Percentiles rank a stretch among this genome's conserved stretches.
phyloP scores from a whole-genome alignment of 2,797 vertebrate genomes.

The Parambassis ranga region DNA sequence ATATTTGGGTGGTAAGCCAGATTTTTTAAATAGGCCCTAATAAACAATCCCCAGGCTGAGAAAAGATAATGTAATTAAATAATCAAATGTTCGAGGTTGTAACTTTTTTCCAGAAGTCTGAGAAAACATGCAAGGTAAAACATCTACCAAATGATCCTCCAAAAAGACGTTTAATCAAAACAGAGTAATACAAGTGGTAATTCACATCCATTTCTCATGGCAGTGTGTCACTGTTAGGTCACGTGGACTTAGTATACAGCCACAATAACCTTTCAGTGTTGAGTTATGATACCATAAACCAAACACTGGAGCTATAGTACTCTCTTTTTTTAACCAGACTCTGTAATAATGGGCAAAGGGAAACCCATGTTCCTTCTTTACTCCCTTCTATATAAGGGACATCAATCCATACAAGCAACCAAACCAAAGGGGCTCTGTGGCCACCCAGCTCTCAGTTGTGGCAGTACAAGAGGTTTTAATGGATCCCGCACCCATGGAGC shows the following conservation, averaged over 20 bases:
- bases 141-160: background rate
- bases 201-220: constrained; percentile 8
- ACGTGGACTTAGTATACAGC: constrained; percentile 6
- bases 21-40: constrained; percentile 22
- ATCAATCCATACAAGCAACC: constrained; percentile 41
- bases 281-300: constrained; percentile 26
- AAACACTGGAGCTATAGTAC: constrained; percentile 8
- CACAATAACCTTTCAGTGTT: constrained; percentile 17
- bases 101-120: constrained; percentile 28
- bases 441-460: constrained; percentile 60
- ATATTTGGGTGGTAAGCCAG: constrained; percentile 40
- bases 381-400: constrained; percentile 47
- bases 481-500: constrained; percentile 23
- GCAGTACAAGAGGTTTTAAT: constrained; percentile 34
- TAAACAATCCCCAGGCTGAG: constrained; percentile 15
- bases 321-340: constrained; percentile 33
- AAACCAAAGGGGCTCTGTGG: constrained; percentile 47
- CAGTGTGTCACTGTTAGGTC: constrained; percentile 12
- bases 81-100: constrained; percentile 28
- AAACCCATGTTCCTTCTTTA: constrained; percentile 31
- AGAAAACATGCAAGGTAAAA: background rate
- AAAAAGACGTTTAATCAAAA: background rate
- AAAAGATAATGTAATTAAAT: constrained; percentile 41
- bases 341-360: constrained; percentile 48
- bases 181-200: background rate